Evolutionary conservation across 2,888 invertebrate species (phyloP).

Genomic region (Nemoura dubitans): DNA sequence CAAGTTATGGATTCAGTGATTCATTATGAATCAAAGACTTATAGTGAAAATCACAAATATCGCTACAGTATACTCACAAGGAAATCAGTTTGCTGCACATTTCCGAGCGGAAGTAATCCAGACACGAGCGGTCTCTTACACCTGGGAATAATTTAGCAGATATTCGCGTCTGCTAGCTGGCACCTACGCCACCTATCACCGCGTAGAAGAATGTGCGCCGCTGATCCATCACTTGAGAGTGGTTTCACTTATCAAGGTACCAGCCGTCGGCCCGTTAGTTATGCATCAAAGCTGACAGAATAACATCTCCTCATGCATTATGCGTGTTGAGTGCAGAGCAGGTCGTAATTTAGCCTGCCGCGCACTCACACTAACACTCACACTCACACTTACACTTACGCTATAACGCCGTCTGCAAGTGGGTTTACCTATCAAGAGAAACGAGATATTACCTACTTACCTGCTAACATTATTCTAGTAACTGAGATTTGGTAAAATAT

Average conservation of each 20-base stretch:
- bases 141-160: background rate
- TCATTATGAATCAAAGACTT: no score
- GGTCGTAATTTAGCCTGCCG: background rate
- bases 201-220: background rate
- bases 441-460: background rate
- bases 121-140: background rate
- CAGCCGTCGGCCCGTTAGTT: conserved; percentile 19
- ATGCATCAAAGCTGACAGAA: conserved; percentile 41
- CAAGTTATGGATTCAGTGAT: no score
- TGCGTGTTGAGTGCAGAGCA: conserved; percentile 18
- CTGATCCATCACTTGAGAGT: conserved; percentile 27
- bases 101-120: no score
- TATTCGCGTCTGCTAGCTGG: no score
- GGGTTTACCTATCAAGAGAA: background rate
- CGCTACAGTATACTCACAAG: no score
- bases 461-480: background rate
- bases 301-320: conserved; percentile 35
- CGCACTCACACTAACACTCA: background rate
- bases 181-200: no score
- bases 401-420: background rate
- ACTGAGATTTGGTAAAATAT: background rate
- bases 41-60: no score
- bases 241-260: conserved; percentile 26
- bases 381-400: background rate
- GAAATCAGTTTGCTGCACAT: no score